These are phyloP conservation scores for Amblyjoppa proteus DNA, from an alignment of 2,888 invertebrate species.

Conservation along the genomic window DNA sequence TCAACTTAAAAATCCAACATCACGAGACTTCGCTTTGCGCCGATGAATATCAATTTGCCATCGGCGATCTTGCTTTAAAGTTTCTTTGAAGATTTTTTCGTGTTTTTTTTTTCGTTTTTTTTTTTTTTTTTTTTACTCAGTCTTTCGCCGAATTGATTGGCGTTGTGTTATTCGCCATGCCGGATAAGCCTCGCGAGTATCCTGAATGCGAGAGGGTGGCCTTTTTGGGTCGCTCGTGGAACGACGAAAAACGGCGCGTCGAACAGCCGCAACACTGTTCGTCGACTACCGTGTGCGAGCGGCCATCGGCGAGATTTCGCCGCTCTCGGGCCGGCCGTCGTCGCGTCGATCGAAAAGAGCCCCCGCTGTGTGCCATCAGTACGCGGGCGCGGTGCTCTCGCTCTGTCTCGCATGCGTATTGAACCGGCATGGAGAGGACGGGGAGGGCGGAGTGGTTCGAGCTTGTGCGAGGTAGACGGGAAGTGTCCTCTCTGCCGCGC, in stretches of 20 bases:
- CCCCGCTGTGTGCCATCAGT: slow-evolving; percentile 67
- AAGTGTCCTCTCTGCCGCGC: slow-evolving; percentile 3
- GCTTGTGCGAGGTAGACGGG: not conserved
- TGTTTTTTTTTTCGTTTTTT: not conserved
- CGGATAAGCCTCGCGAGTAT: slow-evolving; percentile 3
- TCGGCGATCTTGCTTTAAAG: not conserved
- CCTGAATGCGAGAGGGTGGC: not conserved
- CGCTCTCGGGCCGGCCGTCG: slow-evolving; percentile 75
- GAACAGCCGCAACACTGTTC: slow-evolving; percentile 61
- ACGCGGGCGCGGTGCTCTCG: slow-evolving; percentile 67
- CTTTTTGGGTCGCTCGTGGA: slow-evolving; percentile 51
- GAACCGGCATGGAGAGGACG: slow-evolving; percentile 73
- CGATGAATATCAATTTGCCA: not conserved
- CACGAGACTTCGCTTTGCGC: not conserved
- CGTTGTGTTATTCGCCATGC: not conserved
- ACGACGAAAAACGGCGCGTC: slow-evolving; percentile 57
- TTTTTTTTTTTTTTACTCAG: not conserved
- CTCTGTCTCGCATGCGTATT: slow-evolving; percentile 83
- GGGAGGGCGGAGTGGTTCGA: not conserved
- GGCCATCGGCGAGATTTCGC: slow-evolving; percentile 79
- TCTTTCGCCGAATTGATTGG: not conserved
- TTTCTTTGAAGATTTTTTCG: not conserved
- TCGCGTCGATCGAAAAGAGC: slow-evolving; percentile 84
- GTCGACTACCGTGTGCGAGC: slow-evolving; percentile 67
- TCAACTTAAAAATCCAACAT: not conserved